phyloP scores from a whole-genome alignment of 2,797 vertebrate genomes.

The Okamejei kenojei region DNA sequence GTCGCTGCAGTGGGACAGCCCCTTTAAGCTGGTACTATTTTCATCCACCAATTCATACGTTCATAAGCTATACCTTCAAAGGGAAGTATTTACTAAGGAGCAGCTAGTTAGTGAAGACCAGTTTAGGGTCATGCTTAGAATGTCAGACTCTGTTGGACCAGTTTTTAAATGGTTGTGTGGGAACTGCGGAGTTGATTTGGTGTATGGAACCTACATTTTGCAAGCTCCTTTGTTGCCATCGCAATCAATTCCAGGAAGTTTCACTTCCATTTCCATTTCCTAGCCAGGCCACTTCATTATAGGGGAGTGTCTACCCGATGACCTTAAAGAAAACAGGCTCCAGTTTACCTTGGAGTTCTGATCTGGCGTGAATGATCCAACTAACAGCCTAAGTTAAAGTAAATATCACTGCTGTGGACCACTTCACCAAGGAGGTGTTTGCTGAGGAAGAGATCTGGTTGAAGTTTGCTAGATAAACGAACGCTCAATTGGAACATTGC shows the following conservation, averaged over 20 bases:
- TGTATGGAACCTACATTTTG: not conserved
- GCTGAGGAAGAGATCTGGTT: not conserved
- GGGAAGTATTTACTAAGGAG: not conserved
- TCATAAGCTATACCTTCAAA: not conserved
- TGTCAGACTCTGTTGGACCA: not conserved
- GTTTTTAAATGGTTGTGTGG: not conserved
- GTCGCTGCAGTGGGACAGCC: too few species aligned
- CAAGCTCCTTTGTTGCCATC: not conserved
- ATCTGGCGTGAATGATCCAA: not conserved
- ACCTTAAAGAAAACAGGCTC: not conserved
- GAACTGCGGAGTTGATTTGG: too few species aligned
- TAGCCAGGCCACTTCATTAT: not conserved
- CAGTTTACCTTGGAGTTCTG: too few species aligned
- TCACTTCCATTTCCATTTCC: not conserved
- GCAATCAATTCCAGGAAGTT: not conserved
- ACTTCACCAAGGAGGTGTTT: not conserved
- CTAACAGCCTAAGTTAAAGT: not conserved
- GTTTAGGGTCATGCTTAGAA: not conserved
- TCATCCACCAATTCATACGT: not conserved
- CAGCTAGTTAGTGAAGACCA: not conserved
- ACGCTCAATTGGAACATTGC: not conserved
- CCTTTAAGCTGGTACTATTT: not conserved
- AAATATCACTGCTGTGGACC: not conserved
- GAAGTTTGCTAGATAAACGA: slow-evolving; percentile 1
- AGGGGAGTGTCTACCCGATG: not conserved